Evolutionary conservation across 1,140 invertebrate species (phyloP).

Genomic region (Popillia japonica): DNA sequence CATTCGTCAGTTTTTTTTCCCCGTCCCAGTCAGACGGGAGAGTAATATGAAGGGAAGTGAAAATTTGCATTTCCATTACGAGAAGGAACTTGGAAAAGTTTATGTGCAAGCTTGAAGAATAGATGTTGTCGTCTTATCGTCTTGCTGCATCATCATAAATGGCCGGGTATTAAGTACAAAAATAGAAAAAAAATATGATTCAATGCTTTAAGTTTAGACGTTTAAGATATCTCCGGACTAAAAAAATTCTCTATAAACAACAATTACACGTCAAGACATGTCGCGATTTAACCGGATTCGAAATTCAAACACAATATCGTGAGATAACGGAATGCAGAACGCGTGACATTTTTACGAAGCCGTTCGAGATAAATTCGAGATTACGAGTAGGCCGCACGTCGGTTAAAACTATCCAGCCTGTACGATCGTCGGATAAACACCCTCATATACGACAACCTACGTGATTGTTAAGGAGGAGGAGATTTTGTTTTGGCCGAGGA

Average conservation of each 20-base stretch:
- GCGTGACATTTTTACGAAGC: background rate
- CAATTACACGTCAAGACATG: background rate
- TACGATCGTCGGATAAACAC: no score
- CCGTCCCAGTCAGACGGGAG: no score
- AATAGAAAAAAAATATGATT: no score
- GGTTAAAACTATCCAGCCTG: background rate
- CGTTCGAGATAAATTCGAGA: slow-evolving; percentile 8
- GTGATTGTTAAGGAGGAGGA: background rate
- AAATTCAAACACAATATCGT: background rate
- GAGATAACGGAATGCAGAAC: background rate
- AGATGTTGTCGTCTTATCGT: no score
- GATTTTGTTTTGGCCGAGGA: background rate
- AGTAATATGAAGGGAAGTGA: no score
- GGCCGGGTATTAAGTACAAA: no score
- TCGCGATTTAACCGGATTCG: background rate
- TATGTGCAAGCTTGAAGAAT: no score
- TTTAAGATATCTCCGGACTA: background rate
- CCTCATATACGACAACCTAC: background rate
- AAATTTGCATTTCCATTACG: no score
- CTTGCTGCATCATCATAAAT: no score
- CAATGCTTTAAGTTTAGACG: no score
- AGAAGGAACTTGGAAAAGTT: no score
- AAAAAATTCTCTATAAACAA: background rate
- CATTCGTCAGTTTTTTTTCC: no score
- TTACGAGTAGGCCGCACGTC: background rate